phyloP scores from a whole-genome alignment of 1,140 invertebrate species.

The Procambarus virginalis region DNA sequence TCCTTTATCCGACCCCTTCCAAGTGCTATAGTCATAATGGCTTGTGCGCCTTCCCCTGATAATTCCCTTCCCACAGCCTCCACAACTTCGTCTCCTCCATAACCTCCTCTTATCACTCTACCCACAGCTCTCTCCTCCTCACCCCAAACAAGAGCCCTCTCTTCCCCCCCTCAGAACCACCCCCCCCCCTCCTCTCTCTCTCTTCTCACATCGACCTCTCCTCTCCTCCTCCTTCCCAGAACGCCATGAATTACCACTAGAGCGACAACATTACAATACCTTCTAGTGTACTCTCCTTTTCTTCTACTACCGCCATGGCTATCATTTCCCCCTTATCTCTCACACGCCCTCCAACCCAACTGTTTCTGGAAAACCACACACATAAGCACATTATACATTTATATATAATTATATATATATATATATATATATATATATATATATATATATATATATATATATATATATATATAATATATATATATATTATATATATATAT shows the following conservation, averaged over 20 bases:
- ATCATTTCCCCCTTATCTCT: background rate
- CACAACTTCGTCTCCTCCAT: too few relatives aligned
- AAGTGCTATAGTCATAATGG: too few relatives aligned
- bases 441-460: too few relatives aligned
- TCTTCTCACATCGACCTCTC: background rate
- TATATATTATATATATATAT: too few relatives aligned
- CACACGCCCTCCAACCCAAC: background rate
- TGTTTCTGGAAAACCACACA: background rate
- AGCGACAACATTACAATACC: slow-evolving; percentile 5
- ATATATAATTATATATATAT: too few relatives aligned
- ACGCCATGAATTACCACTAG: background rate
- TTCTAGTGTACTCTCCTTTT: background rate
- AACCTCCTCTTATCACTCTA: background rate
- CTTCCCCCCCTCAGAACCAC: background rate
- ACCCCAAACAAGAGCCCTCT: background rate
- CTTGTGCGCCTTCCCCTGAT: background rate
- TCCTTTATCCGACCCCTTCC: too few relatives aligned
- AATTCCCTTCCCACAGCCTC: background rate
- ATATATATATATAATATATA: too few relatives aligned
- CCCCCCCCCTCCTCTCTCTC: background rate
- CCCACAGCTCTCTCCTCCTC: background rate
- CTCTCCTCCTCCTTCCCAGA: background rate
- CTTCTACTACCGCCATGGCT: background rate
- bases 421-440: too few relatives aligned
- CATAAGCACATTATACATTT: background rate